Evolutionary conservation across 2,797 vertebrate species (phyloP).

Genomic region (Kryptolebias ocellatus): DNA sequence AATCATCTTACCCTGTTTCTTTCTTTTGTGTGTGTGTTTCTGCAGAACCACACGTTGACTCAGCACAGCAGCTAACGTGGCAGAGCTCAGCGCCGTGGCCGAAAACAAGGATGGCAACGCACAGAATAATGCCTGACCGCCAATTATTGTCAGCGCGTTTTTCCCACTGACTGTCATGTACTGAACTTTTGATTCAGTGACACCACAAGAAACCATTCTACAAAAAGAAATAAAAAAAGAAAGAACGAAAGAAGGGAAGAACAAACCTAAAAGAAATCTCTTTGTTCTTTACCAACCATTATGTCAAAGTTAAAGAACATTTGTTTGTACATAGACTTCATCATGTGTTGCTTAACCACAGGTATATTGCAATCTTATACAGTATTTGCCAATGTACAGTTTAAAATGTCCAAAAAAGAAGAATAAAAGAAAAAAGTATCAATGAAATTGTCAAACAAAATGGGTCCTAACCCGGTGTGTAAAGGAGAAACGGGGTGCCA

Average conservation of each 20-base stretch:
- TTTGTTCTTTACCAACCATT: slow-evolving; percentile 86
- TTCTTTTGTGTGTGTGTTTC: slow-evolving; percentile 59
- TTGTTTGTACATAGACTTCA: slow-evolving; percentile 97
- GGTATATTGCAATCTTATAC: slow-evolving; percentile 91
- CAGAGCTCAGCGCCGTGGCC: slow-evolving; percentile 76
- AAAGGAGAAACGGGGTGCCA: slow-evolving; percentile 66
- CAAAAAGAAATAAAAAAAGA: slow-evolving; percentile 74
- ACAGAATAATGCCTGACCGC: slow-evolving; percentile 59
- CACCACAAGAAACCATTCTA: slow-evolving; percentile 90
- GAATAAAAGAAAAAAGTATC: slow-evolving; percentile 74
- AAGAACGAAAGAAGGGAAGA: slow-evolving; percentile 80
- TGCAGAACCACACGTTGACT: slow-evolving; percentile 97
- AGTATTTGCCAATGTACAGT: slow-evolving; percentile 84
- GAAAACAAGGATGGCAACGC: slow-evolving; percentile 81
- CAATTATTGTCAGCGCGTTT: slow-evolving; percentile 68
- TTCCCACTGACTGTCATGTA: slow-evolving; percentile 86
- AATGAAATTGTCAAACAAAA: slow-evolving; percentile 66
- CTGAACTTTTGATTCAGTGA: slow-evolving; percentile 92
- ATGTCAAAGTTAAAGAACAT: slow-evolving; percentile 74
- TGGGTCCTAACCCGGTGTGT: slow-evolving; percentile 55
- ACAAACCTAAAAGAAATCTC: slow-evolving; percentile 81
- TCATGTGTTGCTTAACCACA: slow-evolving; percentile 91
- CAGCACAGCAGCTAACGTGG: slow-evolving; percentile 98
- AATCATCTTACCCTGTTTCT: slow-evolving; percentile 35
- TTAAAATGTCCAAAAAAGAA: slow-evolving; percentile 66